These are phyloP conservation scores for Pachypeltis micranthus DNA, from an alignment of 1,140 invertebrate genomes.

Conservation along the genomic window DNA sequence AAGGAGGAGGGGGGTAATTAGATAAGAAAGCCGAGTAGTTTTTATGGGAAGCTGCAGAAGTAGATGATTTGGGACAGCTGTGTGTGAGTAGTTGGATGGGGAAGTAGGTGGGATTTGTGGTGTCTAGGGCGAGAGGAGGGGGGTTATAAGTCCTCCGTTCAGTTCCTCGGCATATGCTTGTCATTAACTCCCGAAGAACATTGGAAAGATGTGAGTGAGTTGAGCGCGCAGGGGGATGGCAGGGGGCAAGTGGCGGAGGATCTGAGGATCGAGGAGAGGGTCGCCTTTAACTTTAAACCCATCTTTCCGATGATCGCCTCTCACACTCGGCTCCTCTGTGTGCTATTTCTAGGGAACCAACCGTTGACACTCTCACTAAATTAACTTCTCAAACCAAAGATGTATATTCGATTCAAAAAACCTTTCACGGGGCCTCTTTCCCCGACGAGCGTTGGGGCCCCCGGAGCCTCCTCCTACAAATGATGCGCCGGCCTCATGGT, in stretches of 20 bases:
- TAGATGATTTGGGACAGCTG: conserved; percentile 8
- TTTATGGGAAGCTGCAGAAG: conserved; percentile 7
- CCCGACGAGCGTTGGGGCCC: too few relatives aligned
- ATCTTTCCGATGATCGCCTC: conserved; percentile 9
- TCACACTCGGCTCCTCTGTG: conserved; percentile 1
- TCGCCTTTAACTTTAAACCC: conserved; percentile 5
- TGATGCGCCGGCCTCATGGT: too few relatives aligned
- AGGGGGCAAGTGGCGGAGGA: too few relatives aligned
- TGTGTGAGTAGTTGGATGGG: too few relatives aligned
- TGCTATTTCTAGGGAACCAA: conserved; percentile 1
- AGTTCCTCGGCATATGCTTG: conserved; percentile 1
- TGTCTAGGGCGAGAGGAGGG: too few relatives aligned
- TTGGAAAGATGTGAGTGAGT: background rate
- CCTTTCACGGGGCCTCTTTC: too few relatives aligned
- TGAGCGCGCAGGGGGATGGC: too few relatives aligned
- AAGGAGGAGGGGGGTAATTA: conserved; percentile 9
- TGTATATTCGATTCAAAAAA: conserved; percentile 6
- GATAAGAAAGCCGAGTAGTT: conserved; percentile 4
- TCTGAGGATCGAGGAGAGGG: too few relatives aligned
- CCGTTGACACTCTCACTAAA: conserved; percentile 7
- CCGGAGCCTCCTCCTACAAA: too few relatives aligned
- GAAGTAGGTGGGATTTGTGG: too few relatives aligned
- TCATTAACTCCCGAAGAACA: conserved; percentile 3
- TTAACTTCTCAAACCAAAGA: conserved; percentile 7
- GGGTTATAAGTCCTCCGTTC: conserved; percentile 2